These are phyloP conservation scores for Macroglossus sobrinus DNA, from an alignment of 2,113 vertebrate species.

Conservation along the genomic window DNA sequence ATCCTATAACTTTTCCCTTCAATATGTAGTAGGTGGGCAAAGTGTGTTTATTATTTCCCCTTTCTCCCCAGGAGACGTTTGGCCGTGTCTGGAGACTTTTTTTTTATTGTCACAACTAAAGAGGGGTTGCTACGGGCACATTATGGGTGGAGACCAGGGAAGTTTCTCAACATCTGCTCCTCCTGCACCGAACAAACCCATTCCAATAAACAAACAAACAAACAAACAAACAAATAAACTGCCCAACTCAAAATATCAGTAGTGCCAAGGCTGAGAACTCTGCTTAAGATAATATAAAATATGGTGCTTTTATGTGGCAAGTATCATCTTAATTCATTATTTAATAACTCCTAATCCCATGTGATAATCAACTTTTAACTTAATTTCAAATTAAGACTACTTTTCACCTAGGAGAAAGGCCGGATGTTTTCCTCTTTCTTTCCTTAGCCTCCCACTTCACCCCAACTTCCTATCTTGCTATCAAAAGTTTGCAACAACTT, in stretches of 20 bases:
- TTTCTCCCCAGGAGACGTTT: not conserved
- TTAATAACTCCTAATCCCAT: not conserved
- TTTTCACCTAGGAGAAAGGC: not conserved
- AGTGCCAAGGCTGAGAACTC: not conserved
- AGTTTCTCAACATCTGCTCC: not conserved
- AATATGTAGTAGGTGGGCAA: not conserved
- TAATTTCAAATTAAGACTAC: not conserved
- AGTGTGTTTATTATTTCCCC: not conserved
- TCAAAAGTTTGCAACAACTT: not conserved
- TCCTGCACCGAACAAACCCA: not conserved
- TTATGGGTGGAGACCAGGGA: not conserved
- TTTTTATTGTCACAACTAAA: not conserved
- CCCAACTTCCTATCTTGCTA: not conserved
- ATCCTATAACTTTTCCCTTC: not conserved
- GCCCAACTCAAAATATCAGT: not conserved
- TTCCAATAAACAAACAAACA: not conserved
- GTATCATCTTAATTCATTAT: not conserved
- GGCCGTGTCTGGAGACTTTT: not conserved
- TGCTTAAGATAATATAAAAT: not conserved
- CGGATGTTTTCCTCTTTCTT: not conserved
- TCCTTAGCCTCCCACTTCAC: not conserved
- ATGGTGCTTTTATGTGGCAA: not conserved
- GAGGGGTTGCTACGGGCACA: fast-evolving
- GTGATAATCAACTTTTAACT: not conserved
- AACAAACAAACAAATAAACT: not conserved